Base-by-base conservation (phyloP, 2,797 vertebrate species). In the Tangara arthus region DNA sequence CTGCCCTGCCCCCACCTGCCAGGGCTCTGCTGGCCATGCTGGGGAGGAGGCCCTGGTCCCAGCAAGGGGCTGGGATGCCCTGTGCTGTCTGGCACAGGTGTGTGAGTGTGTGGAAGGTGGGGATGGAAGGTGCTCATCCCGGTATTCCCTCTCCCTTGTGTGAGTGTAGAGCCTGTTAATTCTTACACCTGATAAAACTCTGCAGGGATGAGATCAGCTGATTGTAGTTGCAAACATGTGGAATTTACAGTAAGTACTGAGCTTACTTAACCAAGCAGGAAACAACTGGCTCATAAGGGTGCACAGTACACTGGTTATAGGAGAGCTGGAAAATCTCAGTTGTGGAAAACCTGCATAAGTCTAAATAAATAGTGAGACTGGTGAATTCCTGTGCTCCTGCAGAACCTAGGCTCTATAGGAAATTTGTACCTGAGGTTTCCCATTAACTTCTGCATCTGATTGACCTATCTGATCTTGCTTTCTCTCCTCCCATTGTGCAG, bases 401-500 rank as follows among this genome's bases (percentile, higher is more conserved):
- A 52, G n/a, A 89, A 63, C 30, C 15, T 28, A 37, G 17, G 26
- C 41, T 68, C 49, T 60, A 47, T 44, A 81, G 49, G 65, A 86
- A 90, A 65, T 39, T 75, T 41, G 41, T 52, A 82, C 17, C 59
- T 83, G 79, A 75, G 53, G 24, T 70, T 90, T 90, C 49, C 41
- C 16, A 23, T 69, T 87, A 79, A 42, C 5, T 94, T 76, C 30
- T 90, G 77, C 70, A 87, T 96, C 73, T 92, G 28, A 82, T 55
- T 96, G 77, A 94, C 93, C 80, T 69, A 23, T 79, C 34, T 84
- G 85, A 83, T 88, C 65, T 91, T 95, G 44, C 77, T 82, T 81
- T 60, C 35, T 63, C 37, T 88, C 22, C 24, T 53, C 13, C 0
- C 49, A 5, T 56, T 56, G 59, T 66, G 63, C 92, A 96, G 87